Base-by-base conservation (phyloP, 2,888 invertebrate genomes). In the Rutpela maculata region DNA sequence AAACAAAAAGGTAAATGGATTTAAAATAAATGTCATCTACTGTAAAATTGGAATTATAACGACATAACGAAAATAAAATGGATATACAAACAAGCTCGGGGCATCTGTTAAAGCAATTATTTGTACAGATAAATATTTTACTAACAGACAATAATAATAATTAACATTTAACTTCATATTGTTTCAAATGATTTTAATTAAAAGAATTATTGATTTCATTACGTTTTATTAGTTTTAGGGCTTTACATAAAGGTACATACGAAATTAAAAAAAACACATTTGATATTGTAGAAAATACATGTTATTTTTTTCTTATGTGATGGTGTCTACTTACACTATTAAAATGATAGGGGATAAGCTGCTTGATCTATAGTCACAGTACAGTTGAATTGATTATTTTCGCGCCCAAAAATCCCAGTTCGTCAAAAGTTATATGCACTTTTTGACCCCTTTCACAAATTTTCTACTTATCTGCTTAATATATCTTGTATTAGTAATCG, bases 91-190 rank as follows among this genome's bases (percentile, higher is more conserved):
- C 56, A 75, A 78, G 77, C 78, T 78, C 69, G 68, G 74, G 76
- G 68, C 78, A 73, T 76, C 68, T 71, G 26, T 67, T 71, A 66
- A 66, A 70, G 70, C 74, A 70, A 66, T 71, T 63, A 18, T 72
- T 50, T 74, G 60, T 75, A 74, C 75, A 73, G 75, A 76, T 77
- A 76, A 72, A 75, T 80, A 79, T 76, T 80, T 59, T 66, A 79
- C 78, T 80, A 80, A 80, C 76, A 50, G 72, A 55, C 60, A n/a
- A 50, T 50, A 65, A 72, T 78, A 74, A 78, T 72, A 50, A 75
- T 74, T 78, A 77, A 76, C 78, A 69, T 74, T 71, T 59, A 76
- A 70, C 66, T 70, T 74, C 63, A 59, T 74, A 59, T 76, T 31
- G 71, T 70, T 76, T 65, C 43, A 74, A 62, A 26, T 50, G 76